Evolutionary conservation across 2,888 invertebrate species (phyloP), one percentile per base, ranked within the genome.

Genomic region (Acanthacorydalis orientalis): DNA sequence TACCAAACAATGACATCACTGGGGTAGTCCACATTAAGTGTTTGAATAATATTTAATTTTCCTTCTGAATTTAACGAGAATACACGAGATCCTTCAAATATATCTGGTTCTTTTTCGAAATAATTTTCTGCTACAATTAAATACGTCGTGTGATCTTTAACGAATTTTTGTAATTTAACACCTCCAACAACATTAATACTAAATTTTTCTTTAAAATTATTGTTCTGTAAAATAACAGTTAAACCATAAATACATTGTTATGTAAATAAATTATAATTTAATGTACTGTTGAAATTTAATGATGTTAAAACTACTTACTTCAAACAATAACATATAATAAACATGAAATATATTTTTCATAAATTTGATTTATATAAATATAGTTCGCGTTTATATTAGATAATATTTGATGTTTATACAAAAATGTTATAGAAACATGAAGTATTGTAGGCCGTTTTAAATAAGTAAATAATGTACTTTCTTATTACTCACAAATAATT

Each of bases 1-100:
- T 58, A 63, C 67, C 68, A 68, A 52, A 67, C 55, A 14, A 53
- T 50, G 33, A 62, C 55, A 53, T 63, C 61, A 34, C 52, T 56
- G 15, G 62, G 60, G 52, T 54, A 57, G 11, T 55, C 52, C 10
- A 58, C 56, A 42, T 61, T 55, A 16, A 68, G 54, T 12, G 53
- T 59, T 52, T 68, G 66, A 14, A 64, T 55, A 50, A 54, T 56
- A 15, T 53, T 51, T 12, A 65, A 50, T 14, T 52, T 51, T 31
- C 57, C 56, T 32, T 57, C 51, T 7, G 49, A 33, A 49, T 57
- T 54, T 45, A 64, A 57, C 44, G 56, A 51, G 51, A 57, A 66
- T 37, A 68, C 53, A 14, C 51, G 55, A 4, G 62, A 58, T 50
- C 61, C 61, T 39, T 58, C 49, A n/a, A 23, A 23, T 23, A 23